Evolutionary conservation across 2,113 vertebrate genomes (phyloP).

Genomic region (Acrocephalus kingi): DNA sequence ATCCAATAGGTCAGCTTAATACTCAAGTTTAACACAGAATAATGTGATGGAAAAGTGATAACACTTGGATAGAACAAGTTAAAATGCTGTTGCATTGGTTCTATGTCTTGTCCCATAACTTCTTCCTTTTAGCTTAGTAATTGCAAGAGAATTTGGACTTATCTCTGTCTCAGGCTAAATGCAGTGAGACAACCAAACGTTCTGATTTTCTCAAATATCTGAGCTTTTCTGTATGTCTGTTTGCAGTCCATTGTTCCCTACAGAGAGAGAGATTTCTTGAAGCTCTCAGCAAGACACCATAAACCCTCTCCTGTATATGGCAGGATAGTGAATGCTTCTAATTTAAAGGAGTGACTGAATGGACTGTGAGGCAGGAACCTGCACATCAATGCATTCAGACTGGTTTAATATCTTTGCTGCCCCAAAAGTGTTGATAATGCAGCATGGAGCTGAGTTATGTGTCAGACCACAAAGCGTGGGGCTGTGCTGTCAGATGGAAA

Average conservation of each 20-base stretch:
- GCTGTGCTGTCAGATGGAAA: not conserved
- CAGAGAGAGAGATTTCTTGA: not conserved
- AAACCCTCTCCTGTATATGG: not conserved
- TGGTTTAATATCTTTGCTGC: not conserved
- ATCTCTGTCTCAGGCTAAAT: not conserved
- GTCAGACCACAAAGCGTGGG: not conserved
- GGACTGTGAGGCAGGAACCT: not conserved
- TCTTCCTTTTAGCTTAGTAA: not conserved
- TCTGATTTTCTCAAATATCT: not conserved
- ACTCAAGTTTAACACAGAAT: not conserved
- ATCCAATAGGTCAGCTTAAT: not conserved
- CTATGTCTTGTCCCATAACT: not conserved
- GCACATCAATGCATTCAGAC: not conserved
- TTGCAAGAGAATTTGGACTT: not conserved
- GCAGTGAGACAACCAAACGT: not conserved
- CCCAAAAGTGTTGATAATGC: not conserved
- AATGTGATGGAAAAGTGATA: not conserved
- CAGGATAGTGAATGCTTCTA: not conserved
- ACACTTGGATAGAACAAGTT: not conserved
- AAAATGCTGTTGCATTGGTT: not conserved
- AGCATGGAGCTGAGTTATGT: not conserved
- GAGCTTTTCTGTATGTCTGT: not conserved
- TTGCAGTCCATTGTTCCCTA: not conserved
- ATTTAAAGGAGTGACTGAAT: not conserved
- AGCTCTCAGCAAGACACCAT: not conserved